Evolutionary conservation across 2,113 vertebrate genomes (phyloP), one percentile per base, ranked within the genome.

Genomic region (Thunnus maccoyii): DNA sequence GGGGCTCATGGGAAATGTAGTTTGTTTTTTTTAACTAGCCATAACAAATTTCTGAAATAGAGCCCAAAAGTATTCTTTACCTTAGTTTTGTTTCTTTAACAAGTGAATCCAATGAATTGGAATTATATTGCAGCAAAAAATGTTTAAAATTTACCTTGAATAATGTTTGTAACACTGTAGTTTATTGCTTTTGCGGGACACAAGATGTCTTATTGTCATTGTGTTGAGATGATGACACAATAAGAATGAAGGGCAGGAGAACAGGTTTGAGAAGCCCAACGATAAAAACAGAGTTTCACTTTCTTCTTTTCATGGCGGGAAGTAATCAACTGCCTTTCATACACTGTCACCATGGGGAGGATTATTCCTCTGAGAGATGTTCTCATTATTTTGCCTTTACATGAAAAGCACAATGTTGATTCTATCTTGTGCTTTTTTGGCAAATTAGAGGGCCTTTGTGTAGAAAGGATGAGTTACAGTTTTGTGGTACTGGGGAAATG

Each of bases 251-350:
- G 47, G 47, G 78, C 76, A 73, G 89, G 5, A 71, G 68, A 91
- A 90, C 90, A 60, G 90, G 91, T 91, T 92, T 89, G 47, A 68
- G 75, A 78, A 64, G 72, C 63, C 46, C 2, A 25, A 55, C 22
- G 46, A 47, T 72, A 66, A 41, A 41, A 41, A 41, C 9, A 8
- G 10, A 54, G 83, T 89, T 79, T 88, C 80, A 46, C 46, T 83
- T 65, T 82, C 63, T 63, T 65, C 3, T 2, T 64, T 18, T 81
- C n/a, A 62, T 81, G 57, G 44, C 13, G 18, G 80, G 60, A 88
- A 82, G 22, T 52, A 25, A 80, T 69, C 25, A 70, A 32, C 22
- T 1, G 12, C 48, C 51, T 81, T 62, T 65, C 32, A 17, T 47
- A 36, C 27, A 52, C 32, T 5, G 12, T 69, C 11, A 36, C 55